These are phyloP conservation scores for Desmophyllum pertusum DNA, from an alignment of 92 coral and sea anemone species.

Conservation along the genomic window DNA sequence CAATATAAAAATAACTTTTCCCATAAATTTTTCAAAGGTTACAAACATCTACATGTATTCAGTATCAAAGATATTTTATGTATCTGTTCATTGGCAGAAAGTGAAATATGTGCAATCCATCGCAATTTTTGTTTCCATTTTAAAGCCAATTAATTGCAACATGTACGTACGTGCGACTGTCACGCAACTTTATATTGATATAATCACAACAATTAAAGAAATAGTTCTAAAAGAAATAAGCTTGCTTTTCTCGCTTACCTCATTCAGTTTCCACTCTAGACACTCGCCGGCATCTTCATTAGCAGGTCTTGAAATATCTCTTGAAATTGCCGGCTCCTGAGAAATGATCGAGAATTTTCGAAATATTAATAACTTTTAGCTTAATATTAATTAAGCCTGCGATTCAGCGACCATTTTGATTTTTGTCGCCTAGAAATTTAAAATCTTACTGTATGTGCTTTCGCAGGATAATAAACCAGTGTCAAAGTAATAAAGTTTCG, in stretches of 20 bases:
- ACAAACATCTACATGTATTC: neutral
- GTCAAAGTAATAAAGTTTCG: neutral
- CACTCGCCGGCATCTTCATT: conserved; percentile 27
- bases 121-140: neutral
- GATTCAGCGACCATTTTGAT: neutral
- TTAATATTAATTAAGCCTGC: neutral
- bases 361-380: neutral
- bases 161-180: neutral
- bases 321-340: conserved; percentile 14
- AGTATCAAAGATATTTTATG: neutral
- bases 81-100: neutral
- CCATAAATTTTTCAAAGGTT: neutral
- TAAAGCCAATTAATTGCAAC: too few relatives aligned
- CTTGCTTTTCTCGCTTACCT: conserved; percentile 46
- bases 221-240: neutral
- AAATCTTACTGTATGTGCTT: neutral
- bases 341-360: neutral
- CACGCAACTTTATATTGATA: too few relatives aligned
- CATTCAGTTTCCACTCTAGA: conserved; percentile 60
- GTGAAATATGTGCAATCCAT: neutral
- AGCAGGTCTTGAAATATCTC: conserved; percentile 22
- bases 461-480: neutral
- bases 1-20: too few relatives aligned
- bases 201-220: too few relatives aligned
- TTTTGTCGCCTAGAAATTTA: neutral